Evolutionary conservation across 2,888 invertebrate species (phyloP).

Genomic region (Heliothis peltigera): DNA sequence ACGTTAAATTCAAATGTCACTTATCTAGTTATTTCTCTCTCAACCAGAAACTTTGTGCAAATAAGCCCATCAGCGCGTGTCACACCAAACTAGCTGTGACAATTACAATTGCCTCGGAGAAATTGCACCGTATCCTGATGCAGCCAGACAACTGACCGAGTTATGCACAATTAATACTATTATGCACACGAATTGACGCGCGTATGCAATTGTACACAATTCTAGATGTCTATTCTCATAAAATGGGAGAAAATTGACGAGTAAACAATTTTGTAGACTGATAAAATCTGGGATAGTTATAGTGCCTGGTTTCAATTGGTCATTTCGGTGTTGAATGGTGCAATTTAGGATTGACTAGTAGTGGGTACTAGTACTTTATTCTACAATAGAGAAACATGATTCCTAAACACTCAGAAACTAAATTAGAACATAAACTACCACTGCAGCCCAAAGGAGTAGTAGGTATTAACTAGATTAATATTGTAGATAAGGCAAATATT

Average conservation of each 20-base stretch:
- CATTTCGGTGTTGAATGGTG: too few relatives aligned
- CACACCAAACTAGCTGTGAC: slow-evolving; percentile 33
- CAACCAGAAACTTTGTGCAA: slow-evolving; percentile 3
- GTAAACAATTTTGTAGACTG: neutral
- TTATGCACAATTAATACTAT: slow-evolving; percentile 41
- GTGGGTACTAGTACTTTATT: too few relatives aligned
- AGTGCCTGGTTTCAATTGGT: too few relatives aligned
- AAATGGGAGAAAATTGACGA: slow-evolving; percentile 6
- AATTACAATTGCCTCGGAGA: slow-evolving; percentile 34
- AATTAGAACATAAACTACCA: slow-evolving; percentile 5
- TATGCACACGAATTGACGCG: slow-evolving; percentile 10
- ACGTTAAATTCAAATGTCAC: slow-evolving; percentile 13
- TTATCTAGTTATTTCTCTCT: slow-evolving; percentile 2
- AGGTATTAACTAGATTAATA: slow-evolving; percentile 26
- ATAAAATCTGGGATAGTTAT: neutral
- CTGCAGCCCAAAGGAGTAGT: slow-evolving; percentile 4
- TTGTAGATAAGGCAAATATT: slow-evolving; percentile 25
- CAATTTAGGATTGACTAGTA: too few relatives aligned
- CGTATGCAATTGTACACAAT: slow-evolving; percentile 23
- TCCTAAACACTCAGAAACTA: neutral
- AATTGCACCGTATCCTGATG: slow-evolving; percentile 12
- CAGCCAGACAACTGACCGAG: slow-evolving; percentile 18
- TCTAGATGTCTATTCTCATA: slow-evolving; percentile 30
- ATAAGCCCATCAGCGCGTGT: slow-evolving; percentile 10
- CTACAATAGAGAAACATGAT: too few relatives aligned